Evolutionary conservation across 37 sponge, comb jelly and placozoan species (phyloP), one percentile per base, ranked within the genome.

Genomic region (Amphimedon queenslandica): DNA sequence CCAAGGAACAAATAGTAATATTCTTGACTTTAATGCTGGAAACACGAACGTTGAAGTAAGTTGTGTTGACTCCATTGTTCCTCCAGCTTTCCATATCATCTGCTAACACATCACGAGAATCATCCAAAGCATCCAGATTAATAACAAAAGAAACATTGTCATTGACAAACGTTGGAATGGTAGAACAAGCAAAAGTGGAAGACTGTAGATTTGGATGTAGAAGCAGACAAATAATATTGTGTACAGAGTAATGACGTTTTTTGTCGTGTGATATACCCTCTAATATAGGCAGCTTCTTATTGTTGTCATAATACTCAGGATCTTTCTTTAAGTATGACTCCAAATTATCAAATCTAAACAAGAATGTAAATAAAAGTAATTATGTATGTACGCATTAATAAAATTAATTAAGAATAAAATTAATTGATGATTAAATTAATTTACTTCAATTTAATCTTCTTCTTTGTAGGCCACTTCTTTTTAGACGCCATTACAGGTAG

Each of bases 131-230:
- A 66, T 10, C 37, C 23, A 36, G n/a, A 66, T 66, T n/a, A 10
- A 66, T 36, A 11, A 66, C 8, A 66, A 66, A 66, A 66, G 67
- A 11, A 66, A 66, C 67, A 66, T 66, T 66, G 4, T 28, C 37
- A n/a, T 30, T 4, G 8, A 66, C 34, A 30, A n/a, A 36, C 3
- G 37, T 28, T 66, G 67, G 67, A 13, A 66, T 36, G 2, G 30
- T 66, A 66, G 3, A 35, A 8, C 67, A 66, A 5, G 34, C 37
- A 8, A 29, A 36, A 35, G 29, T 11, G 37, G 32, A 66, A 32
- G 21, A 32, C 34, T 4, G 67, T 32, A 66, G 67, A 24, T 24
- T 32, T 10, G 67, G 67, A 30, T 30, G 29, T 11, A 66, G 67
- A 24, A 66, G 37, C 23, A 66, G 29, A 6, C 34, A 3, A 66